Evolutionary conservation across 1,140 invertebrate genomes (phyloP), one percentile per base, ranked within the genome.

Genomic region (Drosophila paulistorum): DNA sequence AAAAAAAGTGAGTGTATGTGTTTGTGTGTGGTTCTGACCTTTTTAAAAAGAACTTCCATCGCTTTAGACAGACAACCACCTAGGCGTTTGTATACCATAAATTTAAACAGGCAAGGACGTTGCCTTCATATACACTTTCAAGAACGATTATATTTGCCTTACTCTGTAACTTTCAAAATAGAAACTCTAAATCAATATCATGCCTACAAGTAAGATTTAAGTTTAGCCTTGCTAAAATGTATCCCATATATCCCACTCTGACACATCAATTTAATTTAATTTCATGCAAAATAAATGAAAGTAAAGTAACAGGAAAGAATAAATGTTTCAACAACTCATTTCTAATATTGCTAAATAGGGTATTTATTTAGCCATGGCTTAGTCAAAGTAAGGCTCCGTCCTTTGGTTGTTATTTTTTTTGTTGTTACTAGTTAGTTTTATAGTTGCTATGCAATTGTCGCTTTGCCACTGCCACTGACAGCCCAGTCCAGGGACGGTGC

Each of bases 71-170:
- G 79, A 81, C 74, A 73, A 65, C 66, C 82, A 64, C 65, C 82
- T 79, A 82, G 79, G 71, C 63, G 65, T 68, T 71, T 59, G 67
- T 71, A 64, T 45, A 37, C 79, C 68, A 89, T 89, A 87, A 86
- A 89, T 86, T 83, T 51, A 42, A 59, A 68, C 59, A 75, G 70
- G 35, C 83, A 86, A 86, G 80, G 84, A 74, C 82, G 82, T 79
- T 68, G 54, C 45, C 51, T 48, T 37, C 45, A 51, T 42, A 51
- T 10, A 51, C 13, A 11, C 17, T 51, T 20, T 6, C 3, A 23
- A 23, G 20, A 11, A 2, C 9, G 17, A 1, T 30, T 30, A 5
- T 30, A 6, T 30, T 30, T 30, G 30, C 30, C 30, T 30, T 30
- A 30, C 30, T 30, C 30, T 30, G 30, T 0, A 30, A 30, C 30